phyloP scores from a whole-genome alignment of 2,888 invertebrate genomes.

The Pachycephus smyrnensis region DNA sequence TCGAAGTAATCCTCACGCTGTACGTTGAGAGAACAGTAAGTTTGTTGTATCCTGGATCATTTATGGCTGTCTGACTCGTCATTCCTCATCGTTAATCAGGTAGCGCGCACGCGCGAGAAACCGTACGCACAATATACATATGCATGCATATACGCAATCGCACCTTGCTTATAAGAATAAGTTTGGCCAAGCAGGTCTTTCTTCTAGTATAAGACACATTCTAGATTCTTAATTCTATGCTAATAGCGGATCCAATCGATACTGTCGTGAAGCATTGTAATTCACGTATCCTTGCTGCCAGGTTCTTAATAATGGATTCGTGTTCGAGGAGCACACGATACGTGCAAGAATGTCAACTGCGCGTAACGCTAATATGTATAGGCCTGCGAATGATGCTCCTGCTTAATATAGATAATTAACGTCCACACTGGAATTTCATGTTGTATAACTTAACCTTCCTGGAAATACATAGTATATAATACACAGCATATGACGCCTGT shows the following conservation, averaged over 20 bases:
- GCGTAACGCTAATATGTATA: background rate
- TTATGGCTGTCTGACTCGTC: background rate
- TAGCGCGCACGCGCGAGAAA: background rate
- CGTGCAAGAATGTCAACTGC: background rate
- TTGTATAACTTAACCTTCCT: background rate
- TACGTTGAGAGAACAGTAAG: background rate
- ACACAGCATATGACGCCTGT: background rate
- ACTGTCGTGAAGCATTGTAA: background rate
- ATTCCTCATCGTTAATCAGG: background rate
- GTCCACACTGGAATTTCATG: background rate
- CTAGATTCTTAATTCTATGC: background rate
- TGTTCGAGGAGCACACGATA: background rate
- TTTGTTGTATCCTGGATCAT: background rate
- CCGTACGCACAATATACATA: too few species aligned
- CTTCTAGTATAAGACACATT: background rate
- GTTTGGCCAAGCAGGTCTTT: background rate
- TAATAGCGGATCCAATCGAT: background rate
- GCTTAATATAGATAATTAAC: background rate
- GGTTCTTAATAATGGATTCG: background rate
- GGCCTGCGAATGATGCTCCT: background rate
- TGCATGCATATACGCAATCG: background rate
- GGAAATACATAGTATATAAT: background rate
- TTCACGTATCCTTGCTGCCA: background rate
- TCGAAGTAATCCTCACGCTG: background rate
- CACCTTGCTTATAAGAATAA: background rate